Base-by-base conservation (phyloP, 2,888 invertebrate species). In the Cataglyphis albicans region DNA sequence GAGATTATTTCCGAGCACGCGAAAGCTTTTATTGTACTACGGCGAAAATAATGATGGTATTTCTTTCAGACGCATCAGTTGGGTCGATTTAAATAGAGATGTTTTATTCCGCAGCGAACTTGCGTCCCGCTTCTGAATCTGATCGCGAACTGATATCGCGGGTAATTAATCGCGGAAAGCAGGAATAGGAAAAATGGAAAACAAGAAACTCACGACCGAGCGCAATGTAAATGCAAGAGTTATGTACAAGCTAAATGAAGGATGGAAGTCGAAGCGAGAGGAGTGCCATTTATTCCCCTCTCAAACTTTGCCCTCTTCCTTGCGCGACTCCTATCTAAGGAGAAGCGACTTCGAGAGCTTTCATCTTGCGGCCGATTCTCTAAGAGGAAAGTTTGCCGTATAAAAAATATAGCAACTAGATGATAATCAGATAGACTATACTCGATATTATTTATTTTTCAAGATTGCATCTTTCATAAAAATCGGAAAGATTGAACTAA, bases 341-440 rank as follows among this genome's bases (percentile, higher is more conserved):
- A 64, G 84, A 82, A 65, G 87, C 78, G 84, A 82, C 83, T 84
- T 82, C 61, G 57, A 41, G 73, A 68, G 81, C 85, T 86, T 87
- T 86, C 84, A 68, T 82, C 86, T 81, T 84, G 84, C 41, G 86
- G 84, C 72, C 84, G 86, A 89, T 86, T 81, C 82, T 65, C 72
- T 90, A 87, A 90, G 83, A 90, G 90, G 67, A 87, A 90, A 90
- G 89, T 90, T 90, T 78, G 57, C 12, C 61, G 67, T 61, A 41
- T 74, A 75, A 84, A 83, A 84, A 82, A 85, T 70, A 80, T 80
- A 80, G 32, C 78, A 44, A 59, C 59, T 35, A 70, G 44, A 73
- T 68, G 44, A 41, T 84, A 82, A 82, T 72, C 81, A 81, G 59
- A 48, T 83, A 21, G 65, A 68, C 44, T 80, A 32, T 72, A 72